These are phyloP conservation scores for Platysteira castanea DNA, from an alignment of 2,113 vertebrate species.

Conservation along the genomic window DNA sequence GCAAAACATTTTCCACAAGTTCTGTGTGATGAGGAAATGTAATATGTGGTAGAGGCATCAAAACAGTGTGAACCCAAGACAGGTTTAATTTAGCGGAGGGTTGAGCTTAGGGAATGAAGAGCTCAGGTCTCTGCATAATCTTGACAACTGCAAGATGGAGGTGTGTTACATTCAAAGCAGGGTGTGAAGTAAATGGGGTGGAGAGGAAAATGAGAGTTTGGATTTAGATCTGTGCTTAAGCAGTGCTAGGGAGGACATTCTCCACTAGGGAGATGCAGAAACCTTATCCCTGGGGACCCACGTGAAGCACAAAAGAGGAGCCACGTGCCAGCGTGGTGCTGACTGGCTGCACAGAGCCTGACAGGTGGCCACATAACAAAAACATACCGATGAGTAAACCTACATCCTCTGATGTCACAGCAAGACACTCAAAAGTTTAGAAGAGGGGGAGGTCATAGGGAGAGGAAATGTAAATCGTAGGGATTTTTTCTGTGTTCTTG, in stretches of 20 bases:
- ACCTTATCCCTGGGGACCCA: not conserved
- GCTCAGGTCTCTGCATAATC: not conserved
- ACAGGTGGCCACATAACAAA: not conserved
- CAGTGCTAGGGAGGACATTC: not conserved
- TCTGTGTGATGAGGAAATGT: not conserved
- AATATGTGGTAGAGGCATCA: fast-evolving
- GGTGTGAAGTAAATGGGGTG: not conserved
- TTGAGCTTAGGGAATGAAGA: not conserved
- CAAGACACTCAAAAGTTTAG: not conserved
- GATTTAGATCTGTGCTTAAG: not conserved
- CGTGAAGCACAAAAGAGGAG: fast-evolving
- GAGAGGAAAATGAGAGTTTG: not conserved
- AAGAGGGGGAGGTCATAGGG: not conserved
- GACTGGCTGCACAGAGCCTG: not conserved
- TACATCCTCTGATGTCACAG: not conserved
- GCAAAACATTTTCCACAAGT: not conserved
- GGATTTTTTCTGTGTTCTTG: not conserved
- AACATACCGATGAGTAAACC: not conserved
- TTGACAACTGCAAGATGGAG: not conserved
- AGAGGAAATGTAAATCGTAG: not conserved
- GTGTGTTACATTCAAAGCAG: not conserved
- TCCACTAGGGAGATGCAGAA: not conserved
- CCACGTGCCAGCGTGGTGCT: fast-evolving
- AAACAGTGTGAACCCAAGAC: not conserved
- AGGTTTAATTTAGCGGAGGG: not conserved